Base-by-base conservation (phyloP, 2,113 vertebrate species). In the Pimephales promelas region DNA sequence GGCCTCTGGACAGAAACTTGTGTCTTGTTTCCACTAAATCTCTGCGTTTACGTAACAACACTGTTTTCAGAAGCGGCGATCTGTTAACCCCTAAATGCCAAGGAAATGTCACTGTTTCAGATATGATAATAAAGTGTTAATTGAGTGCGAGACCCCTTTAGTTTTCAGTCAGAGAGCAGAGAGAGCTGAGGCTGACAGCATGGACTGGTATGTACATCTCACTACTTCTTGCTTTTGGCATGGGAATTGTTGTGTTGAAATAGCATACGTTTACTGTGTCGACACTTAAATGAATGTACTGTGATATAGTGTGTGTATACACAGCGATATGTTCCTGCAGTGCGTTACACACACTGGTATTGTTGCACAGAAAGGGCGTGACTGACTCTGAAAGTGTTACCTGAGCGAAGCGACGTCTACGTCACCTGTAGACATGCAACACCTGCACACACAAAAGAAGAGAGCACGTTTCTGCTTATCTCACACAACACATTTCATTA, bases 81-180 rank as follows among this genome's bases (percentile, higher is more conserved):
- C 81, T 84, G 90, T 92, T 93, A 90, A 91, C 79, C 31, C 75
- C 86, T 89, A 93, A 93, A 94, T 72, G 92, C 92, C 92, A 91
- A 61, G 8, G 84, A 90, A 90, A 91, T 90, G 88, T 93, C 91
- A 88, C 66, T 1, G 88, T 81, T 84, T 75, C 59, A 87, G 40
- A 76, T 40, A 31, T 62, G 59, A 87, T 45, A 43, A 56, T 61
- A 80, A 28, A 45, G 36, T 49, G 79, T 45, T 85, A 85, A 87
- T 88, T 62, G 45, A 62, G 4, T 56, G 79, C 11, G 34, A 80
- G 83, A 87, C 84, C 86, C 83, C 83, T 64, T 79, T 66, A 79
- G 59, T 66, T 49, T 64, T 85, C 68, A 70, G 49, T 85, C 28
- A 79, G 49, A 84, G 36, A 77, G 14, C 71, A 66, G 56, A 20